Evolutionary conservation across 2,113 vertebrate genomes (phyloP), one percentile per base, ranked within the genome.

Genomic region (Poicephalus meyeri): DNA sequence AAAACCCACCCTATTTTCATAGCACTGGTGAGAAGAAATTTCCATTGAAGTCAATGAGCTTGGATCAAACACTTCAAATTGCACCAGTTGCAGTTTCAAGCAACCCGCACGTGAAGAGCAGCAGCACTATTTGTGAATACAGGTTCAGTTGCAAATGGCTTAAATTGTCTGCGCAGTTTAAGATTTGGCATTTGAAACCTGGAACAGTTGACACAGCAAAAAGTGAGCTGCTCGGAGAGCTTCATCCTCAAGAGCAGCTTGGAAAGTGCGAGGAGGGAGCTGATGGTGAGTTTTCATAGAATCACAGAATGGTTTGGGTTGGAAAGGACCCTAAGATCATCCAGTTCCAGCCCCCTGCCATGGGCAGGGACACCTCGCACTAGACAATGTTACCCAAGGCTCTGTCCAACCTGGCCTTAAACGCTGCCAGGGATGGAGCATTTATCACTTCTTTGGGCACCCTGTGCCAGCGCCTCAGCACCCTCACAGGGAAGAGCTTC

Each of bases 41-140:
- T 68, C 89, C 37, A 72, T 7, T 71, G 42, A 68, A 80, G 60
- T 60, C 2, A 3, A 41, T 14, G 56, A 53, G 33, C 33, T 86
- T 49, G 74, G 53, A 58, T 77, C 68, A 83, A 61, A 66, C 16
- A 15, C 44, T 88, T 80, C 4, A 15, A 46, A 35, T 13, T 53
- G 37, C 46, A 82, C 44, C 49, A 42, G 4, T 1, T 53, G 63
- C 28, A 65, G 3, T 66, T 80, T 52, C 19, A 37, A 78, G 41
- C 31, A 66, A 16, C n/a, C 26, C 33, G 1, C 0, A 3, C 5
- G 11, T 0, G 5, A 65, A 20, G 23, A 73, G 53, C 68, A 83
- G 58, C 66, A 79, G 31, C 16, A 7, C 14, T n/a, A 46, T 79
- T 77, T 86, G 33, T 63, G 66, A 73, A 16, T 10, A 33, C 13